A percentile compares a stretch with the other conserved stretches of the same genome.
Evolutionary conservation across 2,113 vertebrate genomes (phyloP).

Genomic region (Sinosuthora webbiana): DNA sequence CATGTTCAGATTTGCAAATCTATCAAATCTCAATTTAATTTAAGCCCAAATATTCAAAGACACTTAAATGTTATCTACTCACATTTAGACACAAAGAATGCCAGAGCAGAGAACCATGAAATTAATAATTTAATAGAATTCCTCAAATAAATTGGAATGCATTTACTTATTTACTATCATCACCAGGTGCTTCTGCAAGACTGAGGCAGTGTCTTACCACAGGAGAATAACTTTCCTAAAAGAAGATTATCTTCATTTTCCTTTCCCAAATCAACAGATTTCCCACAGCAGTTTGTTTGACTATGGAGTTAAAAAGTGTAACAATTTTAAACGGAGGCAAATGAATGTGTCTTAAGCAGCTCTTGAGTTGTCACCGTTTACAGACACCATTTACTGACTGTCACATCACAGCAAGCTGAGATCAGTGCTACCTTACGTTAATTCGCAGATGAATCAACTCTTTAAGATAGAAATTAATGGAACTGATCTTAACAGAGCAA

Average conservation of each 20-base stretch:
- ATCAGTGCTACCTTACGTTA: background rate
- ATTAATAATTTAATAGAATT: background rate
- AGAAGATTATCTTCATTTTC: background rate
- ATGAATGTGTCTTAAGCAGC: background rate
- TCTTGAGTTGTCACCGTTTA: fast-evolving
- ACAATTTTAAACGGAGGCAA: background rate
- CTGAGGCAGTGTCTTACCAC: fast-evolving
- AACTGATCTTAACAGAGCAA: background rate
- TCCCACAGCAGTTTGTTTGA: background rate
- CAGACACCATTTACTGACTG: background rate
- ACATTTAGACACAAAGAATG: background rate
- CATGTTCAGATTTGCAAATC: background rate
- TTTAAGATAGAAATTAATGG: background rate
- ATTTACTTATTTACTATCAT: background rate
- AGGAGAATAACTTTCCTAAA: background rate
- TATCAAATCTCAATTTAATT: background rate
- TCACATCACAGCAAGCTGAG: background rate
- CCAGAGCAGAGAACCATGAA: background rate
- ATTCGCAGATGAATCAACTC: background rate
- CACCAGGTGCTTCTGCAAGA: background rate
- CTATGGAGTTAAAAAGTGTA: background rate
- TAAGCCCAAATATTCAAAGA: background rate
- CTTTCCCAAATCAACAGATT: fast-evolving
- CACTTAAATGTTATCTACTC: background rate
- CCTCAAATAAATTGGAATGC: background rate